Base-by-base conservation (phyloP, 2,888 invertebrate genomes). In the Watsonalla binaria region DNA sequence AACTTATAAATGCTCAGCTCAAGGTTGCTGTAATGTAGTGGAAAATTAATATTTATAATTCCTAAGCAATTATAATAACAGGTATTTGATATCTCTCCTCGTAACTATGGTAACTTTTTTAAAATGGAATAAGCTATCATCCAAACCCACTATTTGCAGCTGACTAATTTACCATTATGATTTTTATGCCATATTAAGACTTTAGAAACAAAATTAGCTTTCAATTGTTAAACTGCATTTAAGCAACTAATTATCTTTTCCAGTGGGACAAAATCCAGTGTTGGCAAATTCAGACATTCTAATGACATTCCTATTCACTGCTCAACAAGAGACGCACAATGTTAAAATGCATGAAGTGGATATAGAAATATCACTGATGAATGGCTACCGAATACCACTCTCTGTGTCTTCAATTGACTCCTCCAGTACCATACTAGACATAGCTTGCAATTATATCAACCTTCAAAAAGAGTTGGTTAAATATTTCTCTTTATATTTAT, bases 401-500 rank as follows among this genome's bases (percentile, higher is more conserved):
- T 94, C 93, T 62, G 94, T 96, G 49, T 93, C 94, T 55, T 95
- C 96, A 13, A 96, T 94, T 52, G 96, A 97, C 76, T 94, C 96
- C 68, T 95, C 97, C n/a, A 94, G 94, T 68, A 93, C 94, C 65
- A 93, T 98, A 61, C 88, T 98, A 63, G 92, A 96, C 91, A 95
- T 95, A 90, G 94, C 96, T 15, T 96, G 96, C 75, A 93, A 94
- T 72, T 93, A 95, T 72, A 93, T 99, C 33, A 95, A 96, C 76
- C 86, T 99, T 63, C 93, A 96, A 53, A 93, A 94, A 68, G 94
- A 96, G 73, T 93, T 95, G 83, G 92, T 94, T 54, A 95, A 95
- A 75, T 98, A 96, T 85, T 99, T 99, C 91, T 96, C 97, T 50
- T 90, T 99, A 54, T 99, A 95, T 88, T 92, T 99, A 60, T 94